Percentiles rank a stretch among this genome's conserved stretches.
These are phyloP conservation scores for Danionella cerebrum DNA, from an alignment of 2,113 vertebrate genomes.

Conservation along the genomic window DNA sequence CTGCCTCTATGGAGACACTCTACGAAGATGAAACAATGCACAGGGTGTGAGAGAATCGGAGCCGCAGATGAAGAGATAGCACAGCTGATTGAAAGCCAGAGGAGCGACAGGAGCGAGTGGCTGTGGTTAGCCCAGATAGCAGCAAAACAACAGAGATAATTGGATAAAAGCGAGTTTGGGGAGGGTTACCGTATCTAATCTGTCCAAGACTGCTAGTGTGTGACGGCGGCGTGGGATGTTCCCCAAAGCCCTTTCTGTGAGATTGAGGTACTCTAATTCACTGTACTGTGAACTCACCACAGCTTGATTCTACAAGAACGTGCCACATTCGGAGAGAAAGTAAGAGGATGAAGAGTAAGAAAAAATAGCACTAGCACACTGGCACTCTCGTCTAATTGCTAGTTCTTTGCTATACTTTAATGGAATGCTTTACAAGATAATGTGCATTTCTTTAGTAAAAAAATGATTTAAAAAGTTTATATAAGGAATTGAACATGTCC, in stretches of 20 bases:
- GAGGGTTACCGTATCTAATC: slow-evolving; percentile 24
- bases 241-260: slow-evolving; percentile 27
- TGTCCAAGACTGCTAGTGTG: slow-evolving; percentile 26
- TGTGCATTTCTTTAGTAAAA: no score
- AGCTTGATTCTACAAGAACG: slow-evolving; percentile 17
- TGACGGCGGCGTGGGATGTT: slow-evolving; percentile 28
- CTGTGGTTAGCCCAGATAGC: slow-evolving; percentile 10
- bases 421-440: no score
- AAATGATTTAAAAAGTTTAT: no score
- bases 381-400: slow-evolving; percentile 8
- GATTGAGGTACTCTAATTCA: slow-evolving; percentile 23
- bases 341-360: neutral
- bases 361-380: neutral
- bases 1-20: slow-evolving; percentile 5
- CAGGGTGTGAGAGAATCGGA: slow-evolving; percentile 11
- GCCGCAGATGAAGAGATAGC: neutral
- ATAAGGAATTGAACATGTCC: no score
- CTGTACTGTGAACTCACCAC: slow-evolving; percentile 19
- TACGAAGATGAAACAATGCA: slow-evolving; percentile 12
- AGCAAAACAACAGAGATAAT: slow-evolving; percentile 27
- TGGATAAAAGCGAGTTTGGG: slow-evolving; percentile 27
- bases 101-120: neutral
- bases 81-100: neutral
- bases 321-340: slow-evolving; percentile 15
- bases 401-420: neutral